Evolutionary conservation across 2,797 vertebrate species (phyloP), one percentile per base, ranked within the genome.

Genomic region (Caiman crocodilus): DNA sequence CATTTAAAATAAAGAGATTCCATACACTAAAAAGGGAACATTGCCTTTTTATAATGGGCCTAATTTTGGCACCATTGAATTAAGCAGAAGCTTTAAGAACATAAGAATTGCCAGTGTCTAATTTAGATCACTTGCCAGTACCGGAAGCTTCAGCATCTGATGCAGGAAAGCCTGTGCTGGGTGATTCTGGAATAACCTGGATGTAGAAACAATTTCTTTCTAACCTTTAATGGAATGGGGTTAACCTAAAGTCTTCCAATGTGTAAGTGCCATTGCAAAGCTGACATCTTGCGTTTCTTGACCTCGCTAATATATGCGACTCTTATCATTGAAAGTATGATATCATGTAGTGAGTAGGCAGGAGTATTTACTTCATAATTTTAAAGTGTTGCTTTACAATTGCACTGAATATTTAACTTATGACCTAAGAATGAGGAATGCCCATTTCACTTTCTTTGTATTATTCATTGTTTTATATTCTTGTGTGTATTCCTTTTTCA

Each of bases 251-350:
- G 42, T 10, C 42, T 50, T 50, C 26, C 81, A 76, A 83, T 60
- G 25, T 9, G 2, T 75, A n/a, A 50, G 5, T 79, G 18, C 30
- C 14, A 4, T 85, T 11, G 23, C 16, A 35, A 8, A 55, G 26
- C 76, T 85, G 89, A 78, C 84, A 77, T 28, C 5, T 78, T 94
- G 82, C 93, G 57, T 89, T 59, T 93, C 0, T 82, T 84, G 57
- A 30, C 73, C 9, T 63, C 28, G 85, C 23, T 50, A 10, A 50
- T 73, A 12, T 79, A 20, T 89, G 42, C 86, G 35, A 89, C 65
- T n/a, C 88, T 55, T 16, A 56, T 26, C 63, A 3, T 85, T 88
- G 58, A 85, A 64, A 28, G 59, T 79, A 13, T 0, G 2, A 35
- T 50, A 23, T 65, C 55, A 14, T 59, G 18, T 57, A 30, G 2